Base-by-base conservation (phyloP, 2,888 invertebrate genomes). In the Aporophyla nigra region DNA sequence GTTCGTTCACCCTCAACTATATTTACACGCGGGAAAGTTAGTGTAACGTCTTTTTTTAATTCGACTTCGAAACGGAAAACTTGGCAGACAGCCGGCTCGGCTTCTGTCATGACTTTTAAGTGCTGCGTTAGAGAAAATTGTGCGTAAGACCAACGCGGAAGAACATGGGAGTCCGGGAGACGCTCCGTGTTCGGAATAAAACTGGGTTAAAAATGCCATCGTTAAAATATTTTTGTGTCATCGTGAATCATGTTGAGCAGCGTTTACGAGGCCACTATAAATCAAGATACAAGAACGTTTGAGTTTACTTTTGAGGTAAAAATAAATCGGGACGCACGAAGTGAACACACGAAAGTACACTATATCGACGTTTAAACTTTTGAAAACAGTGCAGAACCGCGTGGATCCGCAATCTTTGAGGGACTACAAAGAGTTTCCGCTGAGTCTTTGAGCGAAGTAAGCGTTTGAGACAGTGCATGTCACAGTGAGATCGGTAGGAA, bases 1-100 rank as follows among this genome's bases (percentile, higher is more conserved):
- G 96, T 93, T 91, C 95, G 92, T 96, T 96, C 93, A 96, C 94
- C 96, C 91, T 89, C 81, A 71, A 88, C 93, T 94, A 93, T 92
- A 93, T 93, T 92, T 94, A 93, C 90, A 80, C 90, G 84, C 85
- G 90, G 90, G 90, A 92, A 92, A 92, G 91, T 92, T 91, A 87
- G 87, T 88, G 90, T 90, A 88, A 87, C 88, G 87, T 92, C 91
- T 92, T 92, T 94, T 94, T 93, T 92, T 92, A 91, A 91, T 93
- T 90, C 90, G 91, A 90, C 89, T 90, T 90, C 89, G 87, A 87
- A 90, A 87, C 87, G 87, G 89, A 90, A 93, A 93, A 92, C 89
- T 96, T 96, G 96, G 95, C 96, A 95, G 88, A 76, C 88, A 89
- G 92, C 93, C 93, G 89, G 91, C 89, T 90, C 74, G 78, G 78